Conservation (phyloP, 2,797 vertebrate genomes). For the Spondyliosoma cantharus region DNA sequence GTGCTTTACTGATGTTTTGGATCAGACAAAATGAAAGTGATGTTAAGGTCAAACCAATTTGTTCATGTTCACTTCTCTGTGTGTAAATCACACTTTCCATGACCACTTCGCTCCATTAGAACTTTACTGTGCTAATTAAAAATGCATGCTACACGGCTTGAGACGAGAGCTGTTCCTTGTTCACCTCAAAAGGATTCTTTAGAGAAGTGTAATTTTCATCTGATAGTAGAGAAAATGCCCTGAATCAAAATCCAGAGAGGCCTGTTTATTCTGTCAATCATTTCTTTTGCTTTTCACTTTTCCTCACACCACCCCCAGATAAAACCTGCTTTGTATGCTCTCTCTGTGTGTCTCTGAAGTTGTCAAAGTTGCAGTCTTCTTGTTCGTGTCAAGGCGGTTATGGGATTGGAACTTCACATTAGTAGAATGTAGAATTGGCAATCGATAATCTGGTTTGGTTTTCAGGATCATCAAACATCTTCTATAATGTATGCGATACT, state of each 20-base stretch:
- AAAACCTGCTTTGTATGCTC: conserved; percentile 2
- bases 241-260: conserved; percentile 27
- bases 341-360: conserved; percentile 1
- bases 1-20: conserved; percentile 23
- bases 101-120: conserved; percentile 36
- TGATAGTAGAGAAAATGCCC: conserved; percentile 13
- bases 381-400: conserved; percentile 3
- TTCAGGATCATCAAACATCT: not conserved
- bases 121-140: conserved; percentile 37
- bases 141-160: conserved; percentile 28
- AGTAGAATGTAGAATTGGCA: not conserved
- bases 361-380: not conserved
- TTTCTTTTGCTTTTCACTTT: conserved; percentile 7
- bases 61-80: conserved; percentile 21
- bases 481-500: not conserved
- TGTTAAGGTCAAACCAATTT: conserved; percentile 28
- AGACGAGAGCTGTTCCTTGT: conserved; percentile 17
- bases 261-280: conserved; percentile 32
- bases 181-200: not conserved
- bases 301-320: conserved; percentile 6
- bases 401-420: not conserved
- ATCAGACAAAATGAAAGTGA: conserved; percentile 12
- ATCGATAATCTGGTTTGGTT: not conserved
- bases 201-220: not conserved
- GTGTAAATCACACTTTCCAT: conserved; percentile 26